A percentile compares a stretch with the other conserved stretches of the same genome.
phyloP scores from a whole-genome alignment of 2,113 vertebrate species.

The Calcarius ornatus region DNA sequence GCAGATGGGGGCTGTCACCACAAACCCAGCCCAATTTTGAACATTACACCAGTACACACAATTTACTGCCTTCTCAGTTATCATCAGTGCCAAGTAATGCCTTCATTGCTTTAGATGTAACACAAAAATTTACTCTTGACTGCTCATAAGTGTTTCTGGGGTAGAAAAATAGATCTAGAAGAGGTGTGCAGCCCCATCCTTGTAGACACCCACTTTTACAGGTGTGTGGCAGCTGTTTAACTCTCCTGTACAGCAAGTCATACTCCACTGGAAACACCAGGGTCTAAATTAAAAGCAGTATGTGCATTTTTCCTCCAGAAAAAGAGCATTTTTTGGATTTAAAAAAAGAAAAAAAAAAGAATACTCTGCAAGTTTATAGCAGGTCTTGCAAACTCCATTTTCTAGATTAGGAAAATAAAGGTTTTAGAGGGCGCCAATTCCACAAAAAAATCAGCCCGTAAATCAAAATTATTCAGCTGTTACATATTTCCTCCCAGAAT shows the following conservation, averaged over 20 bases:
- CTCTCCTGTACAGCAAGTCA: background rate
- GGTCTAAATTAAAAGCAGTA: background rate
- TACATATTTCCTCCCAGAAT: background rate
- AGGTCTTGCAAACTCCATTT: background rate
- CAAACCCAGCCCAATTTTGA: background rate
- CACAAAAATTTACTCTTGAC: background rate
- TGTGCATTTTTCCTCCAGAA: background rate
- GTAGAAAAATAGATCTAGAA: background rate
- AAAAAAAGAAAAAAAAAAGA: background rate
- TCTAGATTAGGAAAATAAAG: background rate
- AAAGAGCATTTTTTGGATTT: background rate
- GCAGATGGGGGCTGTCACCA: background rate
- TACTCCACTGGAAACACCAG: background rate
- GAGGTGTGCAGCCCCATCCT: background rate
- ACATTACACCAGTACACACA: background rate
- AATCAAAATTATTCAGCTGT: background rate
- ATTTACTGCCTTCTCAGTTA: background rate
- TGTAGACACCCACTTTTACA: rapidly evolving
- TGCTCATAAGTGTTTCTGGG: background rate
- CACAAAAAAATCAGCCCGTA: background rate
- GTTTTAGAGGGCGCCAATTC: background rate
- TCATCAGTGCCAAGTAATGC: rapidly evolving
- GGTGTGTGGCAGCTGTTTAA: background rate
- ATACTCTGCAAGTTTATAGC: background rate
- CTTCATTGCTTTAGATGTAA: background rate